Evolutionary conservation across 2,888 invertebrate species (phyloP).

Genomic region (Meteorus colon): DNA sequence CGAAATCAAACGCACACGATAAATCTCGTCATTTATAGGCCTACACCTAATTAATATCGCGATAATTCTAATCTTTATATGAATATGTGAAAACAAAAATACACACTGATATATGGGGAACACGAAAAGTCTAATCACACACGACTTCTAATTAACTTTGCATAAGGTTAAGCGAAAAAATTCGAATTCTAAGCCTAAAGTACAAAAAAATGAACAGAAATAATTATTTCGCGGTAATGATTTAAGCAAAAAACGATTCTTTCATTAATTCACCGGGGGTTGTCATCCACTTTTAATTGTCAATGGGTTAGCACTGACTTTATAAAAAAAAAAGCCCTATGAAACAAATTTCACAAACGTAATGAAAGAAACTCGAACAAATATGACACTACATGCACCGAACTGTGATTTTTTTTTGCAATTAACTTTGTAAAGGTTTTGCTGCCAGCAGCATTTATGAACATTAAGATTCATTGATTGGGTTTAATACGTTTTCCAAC

Average conservation of each 20-base stretch:
- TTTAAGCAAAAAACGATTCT: slow-evolving; percentile 16
- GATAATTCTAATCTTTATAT: slow-evolving; percentile 24
- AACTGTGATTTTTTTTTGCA: too few relatives aligned
- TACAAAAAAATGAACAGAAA: background rate
- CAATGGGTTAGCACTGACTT: background rate
- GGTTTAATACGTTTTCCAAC: background rate
- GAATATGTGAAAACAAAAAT: slow-evolving; percentile 22
- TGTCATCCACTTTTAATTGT: slow-evolving; percentile 40
- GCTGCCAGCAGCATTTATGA: slow-evolving; percentile 52
- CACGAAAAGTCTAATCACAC: slow-evolving; percentile 34
- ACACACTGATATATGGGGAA: background rate
- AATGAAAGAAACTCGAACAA: background rate
- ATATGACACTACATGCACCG: background rate
- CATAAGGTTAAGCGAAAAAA: background rate
- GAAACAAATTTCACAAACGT: background rate
- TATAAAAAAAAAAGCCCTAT: background rate
- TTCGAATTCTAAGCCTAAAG: slow-evolving; percentile 23
- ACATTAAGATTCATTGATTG: background rate
- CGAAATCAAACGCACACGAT: slow-evolving; percentile 38
- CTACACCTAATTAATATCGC: background rate
- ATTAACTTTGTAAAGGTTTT: background rate
- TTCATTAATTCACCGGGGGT: slow-evolving; percentile 47
- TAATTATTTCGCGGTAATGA: background rate
- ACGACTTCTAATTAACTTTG: background rate
- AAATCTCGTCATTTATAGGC: background rate